Percentiles rank a stretch among this genome's conserved stretches.
phyloP scores from a whole-genome alignment of 2,797 vertebrate species.

The Coracias cyanogaster region DNA sequence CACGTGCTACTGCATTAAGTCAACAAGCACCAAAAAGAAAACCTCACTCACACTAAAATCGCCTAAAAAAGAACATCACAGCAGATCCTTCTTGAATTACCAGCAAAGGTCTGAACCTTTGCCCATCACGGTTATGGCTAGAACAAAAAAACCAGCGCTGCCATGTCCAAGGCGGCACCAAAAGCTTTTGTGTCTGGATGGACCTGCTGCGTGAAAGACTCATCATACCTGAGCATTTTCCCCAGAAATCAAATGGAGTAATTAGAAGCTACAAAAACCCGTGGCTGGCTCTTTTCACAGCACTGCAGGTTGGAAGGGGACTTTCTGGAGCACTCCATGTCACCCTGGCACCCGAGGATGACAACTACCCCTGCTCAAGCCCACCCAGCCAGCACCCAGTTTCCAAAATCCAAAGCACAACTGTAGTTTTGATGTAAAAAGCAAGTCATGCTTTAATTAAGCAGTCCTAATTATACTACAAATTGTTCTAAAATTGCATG shows the following conservation, averaged over 20 bases:
- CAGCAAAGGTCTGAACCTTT: background rate
- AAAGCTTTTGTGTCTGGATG: rapidly evolving
- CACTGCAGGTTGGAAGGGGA: background rate
- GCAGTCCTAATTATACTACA: background rate
- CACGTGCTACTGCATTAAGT: rapidly evolving
- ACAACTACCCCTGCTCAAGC: background rate
- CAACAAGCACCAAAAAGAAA: background rate
- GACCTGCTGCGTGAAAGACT: too few species aligned
- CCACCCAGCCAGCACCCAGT: background rate
- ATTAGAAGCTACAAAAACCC: background rate
- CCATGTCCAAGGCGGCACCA: background rate
- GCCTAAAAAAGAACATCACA: background rate
- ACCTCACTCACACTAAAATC: background rate
- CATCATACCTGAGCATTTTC: rapidly evolving
- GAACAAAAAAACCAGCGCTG: rapidly evolving
- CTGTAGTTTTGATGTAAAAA: background rate
- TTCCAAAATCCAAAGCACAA: background rate
- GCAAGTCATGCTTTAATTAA: background rate
- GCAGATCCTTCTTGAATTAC: background rate
- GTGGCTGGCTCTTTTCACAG: background rate
- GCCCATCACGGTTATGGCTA: background rate
- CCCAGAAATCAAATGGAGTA: background rate
- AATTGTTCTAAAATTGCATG: background rate
- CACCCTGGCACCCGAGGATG: background rate
- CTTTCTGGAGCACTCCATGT: background rate